Base-by-base conservation (phyloP, 2,113 vertebrate genomes). In the Gadus chalcogrammus region DNA sequence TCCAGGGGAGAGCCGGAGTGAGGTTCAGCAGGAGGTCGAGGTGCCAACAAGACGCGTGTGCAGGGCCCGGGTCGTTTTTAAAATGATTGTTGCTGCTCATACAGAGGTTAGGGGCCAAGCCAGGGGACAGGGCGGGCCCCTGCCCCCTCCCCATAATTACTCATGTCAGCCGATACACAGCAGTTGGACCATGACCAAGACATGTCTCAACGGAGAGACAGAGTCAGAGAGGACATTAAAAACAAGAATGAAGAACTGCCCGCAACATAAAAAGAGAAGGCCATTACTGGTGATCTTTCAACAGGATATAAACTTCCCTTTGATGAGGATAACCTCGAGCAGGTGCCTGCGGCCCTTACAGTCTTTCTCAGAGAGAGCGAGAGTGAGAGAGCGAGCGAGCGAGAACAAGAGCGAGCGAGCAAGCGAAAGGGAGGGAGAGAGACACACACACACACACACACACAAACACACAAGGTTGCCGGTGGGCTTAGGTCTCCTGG, bases 231-330 rank as follows among this genome's bases (percentile, higher is more conserved):
- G 28, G 11, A 38, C 42, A 48, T 48, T 16, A 9, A 15, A 66
- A 28, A 18, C 0, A 35, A 22, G 13, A 56, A 9, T 2, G 4
- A 31, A 18, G 27, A 16, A 15, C 6, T 17, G 63, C 2, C 6
- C 53, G 69, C 38, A 72, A 52, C 2, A 64, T 61, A 15, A 78
- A 60, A 77, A 27, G 15, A 64, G 31, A 35, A 35, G 73, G 66
- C 38, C 18, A 61, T 60, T 35, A 52, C 61, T 75, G 71, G 48
- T 76, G 75, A 60, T 70, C 79, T 81, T 62, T 83, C 70, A 80
- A 72, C 70, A 55, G 67, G 71, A 71, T 68, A 82, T 78, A 59
- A 77, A 24, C 65, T 76, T 70, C 72, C 71, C 28, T 73, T 75
- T 80, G 15, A 62, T 62, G 68, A 74, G 66, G 65, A 48, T 56